Conservation (phyloP, 2,113 vertebrate genomes). For the Desmodus rotundus region DNA sequence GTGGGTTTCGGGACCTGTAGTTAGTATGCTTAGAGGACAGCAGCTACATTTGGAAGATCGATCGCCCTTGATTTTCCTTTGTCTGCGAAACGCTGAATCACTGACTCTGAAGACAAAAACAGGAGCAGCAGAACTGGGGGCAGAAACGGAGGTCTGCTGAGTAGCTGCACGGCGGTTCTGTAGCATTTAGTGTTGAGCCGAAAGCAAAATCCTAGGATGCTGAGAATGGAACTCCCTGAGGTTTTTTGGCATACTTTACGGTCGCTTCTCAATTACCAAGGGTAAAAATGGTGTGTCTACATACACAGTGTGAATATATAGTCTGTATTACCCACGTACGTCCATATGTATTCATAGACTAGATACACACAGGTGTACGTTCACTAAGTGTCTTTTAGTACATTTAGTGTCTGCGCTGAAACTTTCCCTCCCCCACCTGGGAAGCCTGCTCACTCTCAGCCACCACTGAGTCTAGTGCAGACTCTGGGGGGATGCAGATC, state of each 20-base stretch:
- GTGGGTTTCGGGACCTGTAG: background rate
- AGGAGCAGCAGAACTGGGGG: background rate
- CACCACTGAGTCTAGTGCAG: too few species aligned
- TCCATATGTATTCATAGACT: background rate
- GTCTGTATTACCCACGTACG: background rate
- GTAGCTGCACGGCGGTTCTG: background rate
- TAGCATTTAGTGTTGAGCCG: background rate
- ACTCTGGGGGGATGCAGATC: background rate
- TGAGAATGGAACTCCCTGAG: background rate
- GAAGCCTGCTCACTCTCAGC: background rate
- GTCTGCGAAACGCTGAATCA: fast-evolving
- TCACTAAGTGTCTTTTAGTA: background rate
- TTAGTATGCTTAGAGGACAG: background rate
- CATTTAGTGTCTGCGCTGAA: background rate
- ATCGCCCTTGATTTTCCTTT: background rate
- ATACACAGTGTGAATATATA: fast-evolving
- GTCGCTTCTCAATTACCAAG: background rate
- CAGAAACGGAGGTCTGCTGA: background rate
- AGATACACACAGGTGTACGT: background rate
- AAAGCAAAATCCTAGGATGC: background rate
- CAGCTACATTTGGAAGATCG: background rate
- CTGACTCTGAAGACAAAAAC: background rate
- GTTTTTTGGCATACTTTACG: background rate
- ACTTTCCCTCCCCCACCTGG: background rate
- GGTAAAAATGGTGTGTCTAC: background rate